phyloP scores from a whole-genome alignment of 2,113 vertebrate genomes.

The Grantiella picta region DNA sequence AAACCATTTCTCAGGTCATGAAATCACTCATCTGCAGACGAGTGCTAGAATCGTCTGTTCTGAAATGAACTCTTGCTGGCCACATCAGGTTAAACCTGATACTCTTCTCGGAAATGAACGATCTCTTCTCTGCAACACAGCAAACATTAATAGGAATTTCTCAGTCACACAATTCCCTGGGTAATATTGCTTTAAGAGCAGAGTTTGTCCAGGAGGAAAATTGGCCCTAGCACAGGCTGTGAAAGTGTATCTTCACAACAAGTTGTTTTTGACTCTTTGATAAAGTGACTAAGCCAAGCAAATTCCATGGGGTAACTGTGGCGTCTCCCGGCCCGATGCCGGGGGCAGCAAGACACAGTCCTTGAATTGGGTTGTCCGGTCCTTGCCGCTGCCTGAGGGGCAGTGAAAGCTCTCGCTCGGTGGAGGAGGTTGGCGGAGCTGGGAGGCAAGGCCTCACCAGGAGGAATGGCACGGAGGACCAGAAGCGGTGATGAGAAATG shows the following conservation, averaged over 20 bases:
- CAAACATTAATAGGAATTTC: not conserved
- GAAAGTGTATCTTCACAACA: not conserved
- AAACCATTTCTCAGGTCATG: not conserved
- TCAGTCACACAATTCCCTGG: not conserved
- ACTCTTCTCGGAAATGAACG: not conserved
- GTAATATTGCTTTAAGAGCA: not conserved
- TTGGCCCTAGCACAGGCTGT: not conserved
- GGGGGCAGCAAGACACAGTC: too few species aligned
- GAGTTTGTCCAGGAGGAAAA: not conserved
- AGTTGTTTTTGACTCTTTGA: not conserved
- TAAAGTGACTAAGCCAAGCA: not conserved
- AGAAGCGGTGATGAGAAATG: too few species aligned
- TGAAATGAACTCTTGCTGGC: not conserved
- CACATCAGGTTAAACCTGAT: not conserved
- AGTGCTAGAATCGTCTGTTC: not conserved
- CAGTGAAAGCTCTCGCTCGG: too few species aligned
- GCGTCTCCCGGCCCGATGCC: too few species aligned
- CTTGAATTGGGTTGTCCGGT: too few species aligned
- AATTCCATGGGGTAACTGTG: not conserved
- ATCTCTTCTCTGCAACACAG: not conserved
- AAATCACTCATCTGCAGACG: rapidly evolving
- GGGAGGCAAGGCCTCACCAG: too few species aligned
- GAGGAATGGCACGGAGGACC: too few species aligned
- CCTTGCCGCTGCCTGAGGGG: too few species aligned
- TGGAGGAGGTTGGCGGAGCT: too few species aligned